Conservation (phyloP, 1,140 invertebrate species). For the Drosophila sucinea region DNA sequence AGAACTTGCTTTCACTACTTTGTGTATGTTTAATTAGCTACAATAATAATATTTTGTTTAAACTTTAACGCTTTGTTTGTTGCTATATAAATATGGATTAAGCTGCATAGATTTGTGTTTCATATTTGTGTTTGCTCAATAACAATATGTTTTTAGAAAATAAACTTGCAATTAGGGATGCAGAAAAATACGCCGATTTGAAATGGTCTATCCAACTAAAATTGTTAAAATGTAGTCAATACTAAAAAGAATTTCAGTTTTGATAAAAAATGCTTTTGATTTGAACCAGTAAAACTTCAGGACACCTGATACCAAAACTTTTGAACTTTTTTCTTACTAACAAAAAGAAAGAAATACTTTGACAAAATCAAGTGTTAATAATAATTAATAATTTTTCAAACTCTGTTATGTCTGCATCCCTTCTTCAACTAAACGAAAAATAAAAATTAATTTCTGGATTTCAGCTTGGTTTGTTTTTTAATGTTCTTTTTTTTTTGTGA, state of each 20-base stretch:
- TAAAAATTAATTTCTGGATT: constrained; percentile 35
- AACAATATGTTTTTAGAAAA: constrained; percentile 30
- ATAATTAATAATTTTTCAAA: no score
- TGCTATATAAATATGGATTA: constrained; percentile 70
- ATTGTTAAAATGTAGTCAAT: no score
- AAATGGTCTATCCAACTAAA: no score
- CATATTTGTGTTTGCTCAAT: constrained; percentile 36
- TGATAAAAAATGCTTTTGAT: no score
- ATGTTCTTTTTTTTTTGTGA: constrained; percentile 37
- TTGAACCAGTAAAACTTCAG: no score
- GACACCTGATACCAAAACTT: no score
- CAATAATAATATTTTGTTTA: constrained; percentile 71
- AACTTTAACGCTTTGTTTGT: constrained; percentile 70
- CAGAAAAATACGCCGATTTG: not conserved
- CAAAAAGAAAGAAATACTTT: no score
- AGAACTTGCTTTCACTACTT: constrained; percentile 53
- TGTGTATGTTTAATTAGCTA: constrained; percentile 68
- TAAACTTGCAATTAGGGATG: not conserved
- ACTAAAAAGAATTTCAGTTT: no score
- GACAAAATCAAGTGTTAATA: no score
- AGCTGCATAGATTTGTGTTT: constrained; percentile 64
- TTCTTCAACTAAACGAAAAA: constrained; percentile 32
- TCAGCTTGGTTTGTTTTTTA: constrained; percentile 17
- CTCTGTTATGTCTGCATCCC: not conserved
- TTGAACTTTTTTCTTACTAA: no score